These are phyloP conservation scores for Limnephilus marmoratus DNA, from an alignment of 2,888 invertebrate species.

Conservation along the genomic window DNA sequence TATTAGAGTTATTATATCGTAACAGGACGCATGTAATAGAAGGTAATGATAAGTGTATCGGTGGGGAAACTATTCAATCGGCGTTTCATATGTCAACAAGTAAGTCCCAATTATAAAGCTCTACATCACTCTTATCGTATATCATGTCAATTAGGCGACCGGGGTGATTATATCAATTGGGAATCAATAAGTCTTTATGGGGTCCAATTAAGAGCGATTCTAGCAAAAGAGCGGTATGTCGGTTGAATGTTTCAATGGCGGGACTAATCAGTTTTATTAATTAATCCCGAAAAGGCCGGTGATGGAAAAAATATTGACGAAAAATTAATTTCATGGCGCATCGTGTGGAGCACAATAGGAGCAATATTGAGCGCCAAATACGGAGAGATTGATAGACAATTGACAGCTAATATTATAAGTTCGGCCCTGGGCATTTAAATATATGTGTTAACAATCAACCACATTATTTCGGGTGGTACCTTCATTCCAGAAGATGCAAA, in stretches of 20 bases:
- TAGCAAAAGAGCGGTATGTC: constrained; percentile 10
- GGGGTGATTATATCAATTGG: constrained; percentile 61
- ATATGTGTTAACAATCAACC: background rate
- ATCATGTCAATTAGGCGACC: constrained; percentile 62
- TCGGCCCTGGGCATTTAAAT: background rate
- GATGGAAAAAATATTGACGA: constrained; percentile 34
- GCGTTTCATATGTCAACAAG: constrained; percentile 46
- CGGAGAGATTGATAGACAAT: constrained; percentile 36
- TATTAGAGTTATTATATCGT: background rate
- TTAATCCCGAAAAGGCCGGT: constrained; percentile 35
- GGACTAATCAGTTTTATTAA: constrained; percentile 50
- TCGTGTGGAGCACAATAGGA: constrained; percentile 22
- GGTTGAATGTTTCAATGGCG: constrained; percentile 31
- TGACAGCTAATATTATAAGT: constrained; percentile 18
- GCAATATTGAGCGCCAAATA: constrained; percentile 32
- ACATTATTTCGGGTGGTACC: too few relatives aligned
- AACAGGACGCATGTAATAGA: background rate
- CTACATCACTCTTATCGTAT: constrained; percentile 58
- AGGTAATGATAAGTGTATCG: background rate
- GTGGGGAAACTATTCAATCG: constrained; percentile 25
- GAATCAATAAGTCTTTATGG: constrained; percentile 62
- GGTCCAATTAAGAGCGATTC: constrained; percentile 58
- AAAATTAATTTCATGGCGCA: constrained; percentile 36
- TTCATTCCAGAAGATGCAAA: too few relatives aligned
- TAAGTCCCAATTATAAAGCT: constrained; percentile 44